These are phyloP conservation scores for Mayetiola destructor DNA, from an alignment of 2,888 invertebrate genomes.

Conservation along the genomic window DNA sequence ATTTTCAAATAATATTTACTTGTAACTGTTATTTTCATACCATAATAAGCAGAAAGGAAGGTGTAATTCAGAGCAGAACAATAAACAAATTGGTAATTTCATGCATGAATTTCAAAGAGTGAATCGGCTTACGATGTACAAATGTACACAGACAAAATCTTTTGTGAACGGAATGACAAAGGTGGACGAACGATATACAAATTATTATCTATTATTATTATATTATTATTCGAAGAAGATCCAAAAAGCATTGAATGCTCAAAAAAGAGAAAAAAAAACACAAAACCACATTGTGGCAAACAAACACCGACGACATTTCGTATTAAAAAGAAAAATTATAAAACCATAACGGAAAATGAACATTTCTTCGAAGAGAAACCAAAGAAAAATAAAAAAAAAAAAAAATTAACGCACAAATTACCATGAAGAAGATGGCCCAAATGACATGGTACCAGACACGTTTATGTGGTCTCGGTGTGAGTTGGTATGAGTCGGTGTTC, in stretches of 20 bases:
- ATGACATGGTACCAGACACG: slow-evolving; percentile 8
- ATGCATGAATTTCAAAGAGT: slow-evolving; percentile 1
- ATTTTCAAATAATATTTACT: slow-evolving; percentile 7
- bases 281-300: background rate
- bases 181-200: background rate
- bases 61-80: slow-evolving; percentile 8
- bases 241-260: background rate
- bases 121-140: background rate
- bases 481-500: too few relatives aligned
- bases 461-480: too few relatives aligned
- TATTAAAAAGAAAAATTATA: background rate
- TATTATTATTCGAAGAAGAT: background rate
- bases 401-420: background rate
- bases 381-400: background rate
- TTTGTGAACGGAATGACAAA: background rate
- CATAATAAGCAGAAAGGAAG: too few relatives aligned
- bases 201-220: background rate
- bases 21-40: background rate
- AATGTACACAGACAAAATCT: background rate
- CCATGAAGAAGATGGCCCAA: background rate
- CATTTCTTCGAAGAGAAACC: background rate
- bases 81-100: slow-evolving; percentile 10
- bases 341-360: slow-evolving; percentile 1
- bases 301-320: background rate
- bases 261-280: background rate